Evolutionary conservation across 2,888 invertebrate genomes (phyloP).

Genomic region (Pandemis corylana): DNA sequence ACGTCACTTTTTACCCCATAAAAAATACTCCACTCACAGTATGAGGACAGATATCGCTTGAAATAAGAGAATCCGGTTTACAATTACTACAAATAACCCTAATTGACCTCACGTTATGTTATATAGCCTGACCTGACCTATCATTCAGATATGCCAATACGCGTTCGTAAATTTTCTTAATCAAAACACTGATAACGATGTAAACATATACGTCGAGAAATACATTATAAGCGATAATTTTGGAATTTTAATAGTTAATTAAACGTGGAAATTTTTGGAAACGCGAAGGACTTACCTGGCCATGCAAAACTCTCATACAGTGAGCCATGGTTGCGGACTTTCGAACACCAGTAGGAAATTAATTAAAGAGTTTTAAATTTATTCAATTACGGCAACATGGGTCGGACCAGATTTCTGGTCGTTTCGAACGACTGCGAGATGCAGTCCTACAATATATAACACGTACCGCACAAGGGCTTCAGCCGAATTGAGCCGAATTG

Average conservation of each 20-base stretch:
- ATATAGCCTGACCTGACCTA: slow-evolving; percentile 65
- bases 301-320: slow-evolving; percentile 91
- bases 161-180: slow-evolving; percentile 50
- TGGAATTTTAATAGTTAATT: slow-evolving; percentile 22
- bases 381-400: slow-evolving; percentile 74
- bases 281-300: slow-evolving; percentile 85
- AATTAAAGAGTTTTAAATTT: slow-evolving; percentile 56
- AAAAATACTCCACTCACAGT: neutral
- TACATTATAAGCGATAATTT: slow-evolving; percentile 11
- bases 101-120: slow-evolving; percentile 62
- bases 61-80: slow-evolving; percentile 47
- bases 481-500: slow-evolving; percentile 52
- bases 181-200: slow-evolving; percentile 56
- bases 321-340: slow-evolving; percentile 88
- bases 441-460: slow-evolving; percentile 51
- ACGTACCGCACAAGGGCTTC: slow-evolving; percentile 55
- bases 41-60: slow-evolving; percentile 36
- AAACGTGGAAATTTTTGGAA: slow-evolving; percentile 56
- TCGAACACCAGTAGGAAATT: slow-evolving; percentile 58
- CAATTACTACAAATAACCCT: slow-evolving; percentile 48
- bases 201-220: slow-evolving; percentile 59
- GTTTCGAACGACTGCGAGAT: slow-evolving; percentile 53
- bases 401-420: slow-evolving; percentile 57
- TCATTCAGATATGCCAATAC: slow-evolving; percentile 64
- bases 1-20: slow-evolving; percentile 23